phyloP scores from a whole-genome alignment of 1,140 invertebrate genomes.

The Drosophila sp. region DNA sequence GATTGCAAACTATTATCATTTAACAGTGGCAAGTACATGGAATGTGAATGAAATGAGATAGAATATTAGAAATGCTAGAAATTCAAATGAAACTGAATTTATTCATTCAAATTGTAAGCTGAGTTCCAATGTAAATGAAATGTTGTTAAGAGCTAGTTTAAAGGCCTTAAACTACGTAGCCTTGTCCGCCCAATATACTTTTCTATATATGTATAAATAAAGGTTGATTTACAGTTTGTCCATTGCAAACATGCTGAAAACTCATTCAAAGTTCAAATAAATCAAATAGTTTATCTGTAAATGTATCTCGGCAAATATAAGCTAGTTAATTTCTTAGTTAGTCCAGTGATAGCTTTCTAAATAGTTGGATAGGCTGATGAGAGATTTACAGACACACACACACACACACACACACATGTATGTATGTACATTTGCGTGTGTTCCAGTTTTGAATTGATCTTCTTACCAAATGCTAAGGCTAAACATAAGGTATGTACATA shows the following conservation, averaged over 20 bases:
- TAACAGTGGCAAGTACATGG: not conserved
- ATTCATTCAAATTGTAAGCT: too few relatives aligned
- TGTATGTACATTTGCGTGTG: not conserved
- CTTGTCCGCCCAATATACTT: too few relatives aligned
- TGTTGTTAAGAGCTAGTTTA: too few relatives aligned
- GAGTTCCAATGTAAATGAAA: too few relatives aligned
- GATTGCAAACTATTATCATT: not conserved
- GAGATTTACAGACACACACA: not conserved
- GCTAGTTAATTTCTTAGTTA: constrained; percentile 32
- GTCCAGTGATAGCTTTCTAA: constrained; percentile 47
- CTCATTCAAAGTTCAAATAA: constrained; percentile 1
- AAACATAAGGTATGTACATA: not conserved
- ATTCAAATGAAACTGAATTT: too few relatives aligned
- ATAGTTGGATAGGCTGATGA: constrained; percentile 39
- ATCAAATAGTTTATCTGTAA: constrained; percentile 18
- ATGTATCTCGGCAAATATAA: constrained; percentile 29
- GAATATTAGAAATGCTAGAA: too few relatives aligned
- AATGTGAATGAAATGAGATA: too few relatives aligned
- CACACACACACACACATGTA: not conserved
- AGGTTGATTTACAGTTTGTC: constrained; percentile 18
- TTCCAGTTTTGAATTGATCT: constrained; percentile 29
- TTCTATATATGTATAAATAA: too few relatives aligned
- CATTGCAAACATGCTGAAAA: constrained; percentile 18
- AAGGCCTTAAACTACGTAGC: not conserved
- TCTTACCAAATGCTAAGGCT: not conserved